Conservation (phyloP, 2,888 invertebrate species). For the Sceliomorpha sp. region DNA sequence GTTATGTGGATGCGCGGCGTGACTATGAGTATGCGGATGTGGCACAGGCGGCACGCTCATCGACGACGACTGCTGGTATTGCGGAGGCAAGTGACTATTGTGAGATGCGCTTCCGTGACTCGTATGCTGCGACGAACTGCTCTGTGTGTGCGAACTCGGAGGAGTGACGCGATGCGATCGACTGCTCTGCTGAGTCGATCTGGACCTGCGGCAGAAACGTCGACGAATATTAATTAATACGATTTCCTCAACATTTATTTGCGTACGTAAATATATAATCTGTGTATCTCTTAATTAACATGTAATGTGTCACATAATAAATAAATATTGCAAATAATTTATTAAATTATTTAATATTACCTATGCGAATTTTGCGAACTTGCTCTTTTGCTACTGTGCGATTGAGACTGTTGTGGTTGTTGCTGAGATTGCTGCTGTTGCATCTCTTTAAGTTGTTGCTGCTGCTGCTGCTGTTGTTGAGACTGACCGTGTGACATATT, state of each 20-base stretch:
- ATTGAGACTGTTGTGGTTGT: constrained; percentile 60
- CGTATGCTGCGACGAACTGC: constrained; percentile 43
- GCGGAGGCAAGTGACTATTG: constrained; percentile 68
- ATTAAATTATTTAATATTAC: constrained; percentile 42
- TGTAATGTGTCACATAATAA: background rate
- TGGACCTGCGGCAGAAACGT: constrained; percentile 59
- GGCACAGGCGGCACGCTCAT: constrained; percentile 73
- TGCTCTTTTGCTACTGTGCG: constrained; percentile 72
- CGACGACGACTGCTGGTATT: constrained; percentile 72
- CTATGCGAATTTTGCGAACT: constrained; percentile 75
- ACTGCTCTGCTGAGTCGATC: constrained; percentile 72
- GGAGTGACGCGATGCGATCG: constrained; percentile 74
- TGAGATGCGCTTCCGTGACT: constrained; percentile 67
- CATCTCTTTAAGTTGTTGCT: constrained; percentile 58
- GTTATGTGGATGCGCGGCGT: constrained; percentile 77
- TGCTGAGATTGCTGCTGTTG: constrained; percentile 70
- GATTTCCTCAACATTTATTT: too few species aligned
- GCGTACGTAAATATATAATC: too few species aligned
- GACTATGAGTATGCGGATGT: constrained; percentile 73
- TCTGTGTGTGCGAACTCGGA: constrained; percentile 67
- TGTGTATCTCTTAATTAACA: background rate
- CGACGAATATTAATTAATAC: too few species aligned
- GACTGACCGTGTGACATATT: constrained; percentile 70
- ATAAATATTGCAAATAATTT: constrained; percentile 1
- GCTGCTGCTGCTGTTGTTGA: constrained; percentile 71